Conservation (phyloP, 2,113 vertebrate genomes). For the Phalacrocorax pelagicus region DNA sequence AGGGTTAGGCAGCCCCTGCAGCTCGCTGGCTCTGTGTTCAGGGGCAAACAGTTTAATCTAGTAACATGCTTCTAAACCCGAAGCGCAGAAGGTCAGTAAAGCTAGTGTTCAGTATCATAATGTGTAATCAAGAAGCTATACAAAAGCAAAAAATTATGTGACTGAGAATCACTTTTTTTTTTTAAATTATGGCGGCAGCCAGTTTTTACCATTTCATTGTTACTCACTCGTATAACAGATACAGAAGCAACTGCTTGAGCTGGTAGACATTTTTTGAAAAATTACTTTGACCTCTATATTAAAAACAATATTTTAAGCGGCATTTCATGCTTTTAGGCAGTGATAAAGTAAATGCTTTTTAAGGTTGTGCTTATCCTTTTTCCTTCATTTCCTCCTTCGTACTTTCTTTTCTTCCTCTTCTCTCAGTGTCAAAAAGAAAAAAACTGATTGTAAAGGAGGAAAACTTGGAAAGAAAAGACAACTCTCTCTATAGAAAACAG, state of each 20-base stretch:
- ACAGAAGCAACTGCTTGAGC: not conserved
- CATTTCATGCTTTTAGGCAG: not conserved
- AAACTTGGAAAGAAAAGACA: constrained; percentile 3
- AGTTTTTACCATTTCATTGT: not conserved
- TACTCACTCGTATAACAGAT: not conserved
- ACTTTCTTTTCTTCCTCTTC: not conserved
- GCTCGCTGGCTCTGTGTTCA: not conserved
- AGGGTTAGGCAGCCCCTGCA: not conserved
- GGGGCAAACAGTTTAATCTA: not conserved
- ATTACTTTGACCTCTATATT: not conserved
- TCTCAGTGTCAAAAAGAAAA: not conserved
- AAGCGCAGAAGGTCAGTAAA: not conserved
- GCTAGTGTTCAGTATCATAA: not conserved
- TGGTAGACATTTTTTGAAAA: not conserved
- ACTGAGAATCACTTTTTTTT: not conserved
- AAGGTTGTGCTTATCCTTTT: not conserved
- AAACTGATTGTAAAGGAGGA: not conserved
- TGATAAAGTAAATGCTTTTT: not conserved
- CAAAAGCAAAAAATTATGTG: not conserved
- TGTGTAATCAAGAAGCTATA: not conserved
- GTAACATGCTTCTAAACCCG: not conserved
- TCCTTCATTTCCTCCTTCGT: not conserved
- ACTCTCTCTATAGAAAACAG: not conserved
- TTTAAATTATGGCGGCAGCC: not conserved
- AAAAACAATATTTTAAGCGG: not conserved